Conservation (phyloP, 2,888 invertebrate species). For the Hirtodrosophila cameraria region DNA sequence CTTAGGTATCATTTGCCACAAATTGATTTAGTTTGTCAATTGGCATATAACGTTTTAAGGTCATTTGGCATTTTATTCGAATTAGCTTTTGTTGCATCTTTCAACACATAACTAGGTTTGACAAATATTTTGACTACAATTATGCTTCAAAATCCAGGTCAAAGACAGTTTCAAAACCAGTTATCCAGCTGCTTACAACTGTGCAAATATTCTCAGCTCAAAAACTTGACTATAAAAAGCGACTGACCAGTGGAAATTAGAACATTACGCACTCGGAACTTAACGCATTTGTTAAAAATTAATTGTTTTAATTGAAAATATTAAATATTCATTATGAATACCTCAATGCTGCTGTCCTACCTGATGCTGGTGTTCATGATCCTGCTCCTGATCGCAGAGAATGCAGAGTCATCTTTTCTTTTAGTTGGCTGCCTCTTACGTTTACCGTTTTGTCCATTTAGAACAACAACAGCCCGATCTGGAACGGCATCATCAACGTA, state of each 20-base stretch:
- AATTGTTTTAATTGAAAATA: not conserved
- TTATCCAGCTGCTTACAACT: slow-evolving; percentile 21
- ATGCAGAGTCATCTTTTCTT: slow-evolving; percentile 44
- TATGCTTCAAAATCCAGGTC: slow-evolving; percentile 51
- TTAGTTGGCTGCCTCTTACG: slow-evolving; percentile 46
- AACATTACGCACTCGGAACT: slow-evolving; percentile 15
- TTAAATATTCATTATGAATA: slow-evolving; percentile 38
- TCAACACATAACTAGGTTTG: slow-evolving; percentile 5
- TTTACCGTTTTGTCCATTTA: slow-evolving; percentile 48
- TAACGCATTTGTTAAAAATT: not conserved
- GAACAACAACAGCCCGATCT: slow-evolving; percentile 27
- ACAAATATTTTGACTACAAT: slow-evolving; percentile 22
- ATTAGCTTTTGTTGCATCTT: not conserved
- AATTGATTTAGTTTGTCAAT: slow-evolving; percentile 14
- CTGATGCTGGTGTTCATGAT: slow-evolving; percentile 36
- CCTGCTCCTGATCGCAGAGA: slow-evolving; percentile 27
- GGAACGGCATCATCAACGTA: not conserved
- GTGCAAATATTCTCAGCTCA: slow-evolving; percentile 36
- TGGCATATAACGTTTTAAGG: not conserved
- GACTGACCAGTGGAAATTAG: not conserved
- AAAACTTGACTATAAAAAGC: slow-evolving; percentile 17
- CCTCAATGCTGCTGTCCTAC: slow-evolving; percentile 9
- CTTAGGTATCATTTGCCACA: slow-evolving; percentile 1
- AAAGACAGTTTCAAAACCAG: slow-evolving; percentile 34
- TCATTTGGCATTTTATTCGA: not conserved